These are phyloP conservation scores for Lymantria monacha DNA, from an alignment of 2,888 invertebrate genomes.

Conservation along the genomic window DNA sequence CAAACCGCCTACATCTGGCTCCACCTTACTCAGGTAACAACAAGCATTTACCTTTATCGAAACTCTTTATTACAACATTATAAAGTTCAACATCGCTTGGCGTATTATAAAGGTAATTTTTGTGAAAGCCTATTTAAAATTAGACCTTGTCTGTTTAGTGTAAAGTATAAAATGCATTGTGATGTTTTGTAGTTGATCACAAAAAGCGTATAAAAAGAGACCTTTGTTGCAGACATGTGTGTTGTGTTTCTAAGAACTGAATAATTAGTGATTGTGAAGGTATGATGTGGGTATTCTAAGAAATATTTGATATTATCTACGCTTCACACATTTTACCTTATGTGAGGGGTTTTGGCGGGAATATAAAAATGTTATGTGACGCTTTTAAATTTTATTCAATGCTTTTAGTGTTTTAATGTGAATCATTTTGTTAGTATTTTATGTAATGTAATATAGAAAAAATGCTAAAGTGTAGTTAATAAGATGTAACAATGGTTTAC, in stretches of 20 bases:
- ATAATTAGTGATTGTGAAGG: slow-evolving; percentile 49
- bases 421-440: no score
- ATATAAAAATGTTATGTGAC: no score
- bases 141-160: fast-evolving
- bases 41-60: slow-evolving; percentile 21
- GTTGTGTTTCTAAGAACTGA: slow-evolving; percentile 46
- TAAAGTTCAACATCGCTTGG: slow-evolving; percentile 14
- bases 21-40: slow-evolving; percentile 51
- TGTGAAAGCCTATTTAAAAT: slow-evolving; percentile 1
- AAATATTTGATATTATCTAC: slow-evolving; percentile 18
- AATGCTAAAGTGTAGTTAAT: no score
- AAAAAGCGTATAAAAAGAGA: slow-evolving; percentile 48
- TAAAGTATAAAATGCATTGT: slow-evolving; percentile 3
- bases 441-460: no score
- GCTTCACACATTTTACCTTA: slow-evolving; percentile 22
- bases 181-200: slow-evolving; percentile 21
- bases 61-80: slow-evolving; percentile 6
- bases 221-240: slow-evolving; percentile 57
- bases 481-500: no score
- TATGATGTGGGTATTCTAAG: slow-evolving; percentile 29
- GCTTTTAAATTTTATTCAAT: no score
- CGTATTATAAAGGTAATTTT: background rate
- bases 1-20: slow-evolving; percentile 48
- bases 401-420: no score
- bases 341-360: background rate